Evolutionary conservation across 2,113 vertebrate species (phyloP).

Genomic region (Ciconia boyciana): DNA sequence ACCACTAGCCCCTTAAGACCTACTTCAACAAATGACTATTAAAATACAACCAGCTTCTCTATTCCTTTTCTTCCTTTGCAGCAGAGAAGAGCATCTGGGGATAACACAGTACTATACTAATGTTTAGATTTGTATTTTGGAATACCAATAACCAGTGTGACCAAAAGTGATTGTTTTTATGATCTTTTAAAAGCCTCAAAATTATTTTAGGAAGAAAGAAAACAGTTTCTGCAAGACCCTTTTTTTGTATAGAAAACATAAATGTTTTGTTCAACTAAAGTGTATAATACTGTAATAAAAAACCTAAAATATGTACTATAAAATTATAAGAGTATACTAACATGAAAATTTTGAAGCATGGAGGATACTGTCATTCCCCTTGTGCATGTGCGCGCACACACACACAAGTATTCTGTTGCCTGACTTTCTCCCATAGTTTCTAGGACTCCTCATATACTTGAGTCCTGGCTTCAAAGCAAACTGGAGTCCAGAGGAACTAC

Average conservation of each 20-base stretch:
- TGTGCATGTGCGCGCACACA: accelerated
- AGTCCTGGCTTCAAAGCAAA: not conserved
- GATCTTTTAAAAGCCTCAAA: not conserved
- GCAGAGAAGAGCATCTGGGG: not conserved
- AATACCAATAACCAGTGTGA: not conserved
- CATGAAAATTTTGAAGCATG: not conserved
- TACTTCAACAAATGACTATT: not conserved
- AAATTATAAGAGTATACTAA: not conserved
- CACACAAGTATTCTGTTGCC: not conserved
- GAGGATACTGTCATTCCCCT: not conserved
- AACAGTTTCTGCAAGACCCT: accelerated
- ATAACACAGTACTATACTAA: not conserved
- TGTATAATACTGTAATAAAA: not conserved
- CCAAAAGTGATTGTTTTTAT: not conserved
- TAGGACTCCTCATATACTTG: not conserved
- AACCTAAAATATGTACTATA: not conserved
- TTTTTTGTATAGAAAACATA: not conserved
- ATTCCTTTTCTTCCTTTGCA: not conserved
- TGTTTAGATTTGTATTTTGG: not conserved
- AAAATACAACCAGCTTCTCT: not conserved
- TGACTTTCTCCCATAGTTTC: not conserved
- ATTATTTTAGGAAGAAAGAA: not conserved
- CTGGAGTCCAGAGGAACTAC: not conserved
- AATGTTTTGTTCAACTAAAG: not conserved
- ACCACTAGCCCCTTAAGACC: not conserved